phyloP scores from a whole-genome alignment of 2,888 invertebrate species.

The Drosophila anomalata region DNA sequence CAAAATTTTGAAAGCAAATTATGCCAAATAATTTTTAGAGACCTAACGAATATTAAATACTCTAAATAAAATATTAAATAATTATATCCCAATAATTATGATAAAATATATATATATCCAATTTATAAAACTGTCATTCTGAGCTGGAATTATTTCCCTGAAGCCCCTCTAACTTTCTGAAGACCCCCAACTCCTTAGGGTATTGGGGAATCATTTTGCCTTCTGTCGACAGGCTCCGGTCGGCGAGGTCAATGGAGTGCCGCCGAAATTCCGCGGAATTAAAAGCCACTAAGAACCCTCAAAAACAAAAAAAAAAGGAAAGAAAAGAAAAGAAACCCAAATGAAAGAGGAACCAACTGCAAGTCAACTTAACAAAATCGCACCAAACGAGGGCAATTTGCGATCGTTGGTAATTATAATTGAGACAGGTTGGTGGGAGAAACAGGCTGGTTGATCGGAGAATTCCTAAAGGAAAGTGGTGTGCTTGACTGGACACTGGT shows the following conservation, averaged over 20 bases:
- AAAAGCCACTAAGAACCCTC: constrained; percentile 31
- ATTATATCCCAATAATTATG: neutral
- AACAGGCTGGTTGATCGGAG: neutral
- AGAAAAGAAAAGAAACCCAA: constrained; percentile 11
- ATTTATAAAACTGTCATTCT: too few species aligned
- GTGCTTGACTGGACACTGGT: constrained; percentile 48
- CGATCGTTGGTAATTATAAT: constrained; percentile 65
- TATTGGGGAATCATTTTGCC: constrained; percentile 47
- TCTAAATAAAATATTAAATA: neutral
- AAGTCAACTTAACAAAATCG: constrained; percentile 25
- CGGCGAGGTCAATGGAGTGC: constrained; percentile 63
- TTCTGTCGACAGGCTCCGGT: constrained; percentile 20
- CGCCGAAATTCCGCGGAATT: constrained; percentile 69
- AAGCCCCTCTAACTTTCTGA: neutral
- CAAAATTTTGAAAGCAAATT: constrained; percentile 27
- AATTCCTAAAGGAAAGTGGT: constrained; percentile 14
- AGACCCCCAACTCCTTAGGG: constrained; percentile 24
- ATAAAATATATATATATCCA: neutral
- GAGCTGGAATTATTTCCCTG: neutral
- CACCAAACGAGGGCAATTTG: constrained; percentile 58
- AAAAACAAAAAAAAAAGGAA: neutral
- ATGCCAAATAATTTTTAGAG: neutral
- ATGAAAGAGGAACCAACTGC: constrained; percentile 14
- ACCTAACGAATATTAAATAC: constrained; percentile 4
- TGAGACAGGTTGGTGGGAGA: constrained; percentile 16